These are phyloP conservation scores for Spermophilus dauricus DNA, from an alignment of 2,113 vertebrate genomes.

Conservation along the genomic window DNA sequence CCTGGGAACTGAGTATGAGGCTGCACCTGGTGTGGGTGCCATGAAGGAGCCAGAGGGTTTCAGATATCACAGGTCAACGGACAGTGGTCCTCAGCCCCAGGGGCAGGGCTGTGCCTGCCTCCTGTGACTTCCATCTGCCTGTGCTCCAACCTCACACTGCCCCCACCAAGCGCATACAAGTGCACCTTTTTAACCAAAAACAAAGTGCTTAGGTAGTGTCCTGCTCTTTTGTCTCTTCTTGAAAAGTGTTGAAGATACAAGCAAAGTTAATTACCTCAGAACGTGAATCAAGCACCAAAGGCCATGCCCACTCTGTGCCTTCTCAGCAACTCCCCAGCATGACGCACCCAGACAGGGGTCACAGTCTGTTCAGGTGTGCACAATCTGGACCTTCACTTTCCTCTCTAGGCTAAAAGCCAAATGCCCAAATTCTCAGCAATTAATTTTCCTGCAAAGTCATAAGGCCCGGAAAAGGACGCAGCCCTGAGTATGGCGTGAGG, in stretches of 20 bases:
- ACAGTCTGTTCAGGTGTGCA: fast-evolving
- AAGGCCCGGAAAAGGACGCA: neutral
- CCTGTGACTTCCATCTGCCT: neutral
- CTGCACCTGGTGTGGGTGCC: no score
- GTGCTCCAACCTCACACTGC: fast-evolving
- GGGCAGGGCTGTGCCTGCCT: fast-evolving
- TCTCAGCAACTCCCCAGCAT: neutral
- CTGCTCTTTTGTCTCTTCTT: neutral
- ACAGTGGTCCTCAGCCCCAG: fast-evolving
- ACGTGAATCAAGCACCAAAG: neutral
- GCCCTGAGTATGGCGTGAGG: fast-evolving
- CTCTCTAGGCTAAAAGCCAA: neutral
- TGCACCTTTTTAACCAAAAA: neutral
- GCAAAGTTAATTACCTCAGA: neutral
- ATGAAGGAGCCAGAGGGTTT: fast-evolving
- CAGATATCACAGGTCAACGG: fast-evolving
- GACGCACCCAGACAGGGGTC: neutral
- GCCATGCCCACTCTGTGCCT: neutral
- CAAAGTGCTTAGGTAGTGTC: neutral
- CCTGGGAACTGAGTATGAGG: no score
- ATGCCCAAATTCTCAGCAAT: neutral
- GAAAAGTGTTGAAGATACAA: neutral
- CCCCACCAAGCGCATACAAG: fast-evolving
- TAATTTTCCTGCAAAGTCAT: neutral
- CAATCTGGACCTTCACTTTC: neutral